phyloP scores from a whole-genome alignment of 2,113 vertebrate genomes.

The Danionella cerebrum region DNA sequence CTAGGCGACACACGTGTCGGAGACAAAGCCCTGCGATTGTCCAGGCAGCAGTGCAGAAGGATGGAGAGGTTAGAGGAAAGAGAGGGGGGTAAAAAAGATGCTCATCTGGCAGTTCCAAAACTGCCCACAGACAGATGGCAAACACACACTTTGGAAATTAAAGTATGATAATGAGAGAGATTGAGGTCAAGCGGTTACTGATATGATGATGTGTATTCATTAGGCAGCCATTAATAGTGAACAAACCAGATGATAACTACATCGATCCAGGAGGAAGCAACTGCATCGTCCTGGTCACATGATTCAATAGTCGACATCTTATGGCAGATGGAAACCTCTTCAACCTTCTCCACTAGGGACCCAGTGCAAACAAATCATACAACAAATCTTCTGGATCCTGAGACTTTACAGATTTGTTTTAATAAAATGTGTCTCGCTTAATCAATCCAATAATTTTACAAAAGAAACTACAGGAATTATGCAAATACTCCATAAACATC shows the following conservation, averaged over 20 bases:
- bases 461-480: too few species aligned
- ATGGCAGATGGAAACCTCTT: constrained; percentile 1
- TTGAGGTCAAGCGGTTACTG: not conserved
- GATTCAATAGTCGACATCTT: constrained; percentile 19
- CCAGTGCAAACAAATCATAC: constrained; percentile 19
- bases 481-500: too few species aligned
- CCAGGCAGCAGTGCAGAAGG: constrained; percentile 36
- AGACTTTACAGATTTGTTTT: too few species aligned
- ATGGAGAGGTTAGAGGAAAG: constrained; percentile 17
- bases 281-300: not conserved
- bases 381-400: too few species aligned
- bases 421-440: too few species aligned
- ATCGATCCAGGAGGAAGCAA: not conserved
- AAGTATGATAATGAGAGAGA: constrained; percentile 1
- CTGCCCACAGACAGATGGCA: constrained; percentile 62
- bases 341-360: not conserved
- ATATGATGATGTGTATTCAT: not conserved
- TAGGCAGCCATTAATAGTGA: not conserved
- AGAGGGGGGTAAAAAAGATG: constrained; percentile 38
- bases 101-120: constrained; percentile 54
- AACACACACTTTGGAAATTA: constrained; percentile 48
- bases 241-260: not conserved
- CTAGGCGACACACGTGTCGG: constrained; percentile 54
- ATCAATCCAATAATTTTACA: too few species aligned
- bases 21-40: constrained; percentile 59